phyloP scores from a whole-genome alignment of 2,888 invertebrate species.

The Rhagium mordax region DNA sequence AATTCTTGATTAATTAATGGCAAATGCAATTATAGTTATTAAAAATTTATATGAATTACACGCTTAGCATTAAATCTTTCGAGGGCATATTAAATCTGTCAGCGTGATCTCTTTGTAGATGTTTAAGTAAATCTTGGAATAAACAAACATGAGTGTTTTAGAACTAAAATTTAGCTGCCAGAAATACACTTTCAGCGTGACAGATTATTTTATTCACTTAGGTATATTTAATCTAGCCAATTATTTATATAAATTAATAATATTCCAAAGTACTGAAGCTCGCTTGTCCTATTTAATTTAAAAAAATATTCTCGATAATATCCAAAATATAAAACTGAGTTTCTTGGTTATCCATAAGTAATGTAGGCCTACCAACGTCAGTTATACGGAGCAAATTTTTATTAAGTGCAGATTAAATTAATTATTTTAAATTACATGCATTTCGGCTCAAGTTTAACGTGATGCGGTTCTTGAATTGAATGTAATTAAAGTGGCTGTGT shows the following conservation, averaged over 20 bases:
- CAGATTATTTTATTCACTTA: slow-evolving; percentile 18
- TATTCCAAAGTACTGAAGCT: background rate
- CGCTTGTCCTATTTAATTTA: too few species aligned
- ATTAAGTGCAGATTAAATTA: too few species aligned
- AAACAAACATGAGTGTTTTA: slow-evolving; percentile 48
- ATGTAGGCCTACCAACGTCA: too few species aligned
- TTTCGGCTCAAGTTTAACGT: too few species aligned
- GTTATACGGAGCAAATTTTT: too few species aligned
- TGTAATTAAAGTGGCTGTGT: too few species aligned
- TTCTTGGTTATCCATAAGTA: too few species aligned
- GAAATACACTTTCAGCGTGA: slow-evolving; percentile 40
- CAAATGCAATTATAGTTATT: slow-evolving; percentile 32
- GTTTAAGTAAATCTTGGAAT: slow-evolving; percentile 48
- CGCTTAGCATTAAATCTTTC: slow-evolving; percentile 48
- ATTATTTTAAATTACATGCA: too few species aligned
- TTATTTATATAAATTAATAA: background rate
- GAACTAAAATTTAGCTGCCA: slow-evolving; percentile 41
- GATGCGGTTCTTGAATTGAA: too few species aligned
- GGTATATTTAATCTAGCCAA: background rate
- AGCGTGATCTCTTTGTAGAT: slow-evolving; percentile 51
- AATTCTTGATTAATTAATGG: slow-evolving; percentile 10
- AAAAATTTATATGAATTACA: slow-evolving; percentile 44
- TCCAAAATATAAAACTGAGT: too few species aligned
- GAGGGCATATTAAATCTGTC: slow-evolving; percentile 51
- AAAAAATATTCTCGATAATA: too few species aligned